Evolutionary conservation across 2,113 vertebrate species (phyloP), one percentile per base, ranked within the genome.

Genomic region (Lepus timidus): DNA sequence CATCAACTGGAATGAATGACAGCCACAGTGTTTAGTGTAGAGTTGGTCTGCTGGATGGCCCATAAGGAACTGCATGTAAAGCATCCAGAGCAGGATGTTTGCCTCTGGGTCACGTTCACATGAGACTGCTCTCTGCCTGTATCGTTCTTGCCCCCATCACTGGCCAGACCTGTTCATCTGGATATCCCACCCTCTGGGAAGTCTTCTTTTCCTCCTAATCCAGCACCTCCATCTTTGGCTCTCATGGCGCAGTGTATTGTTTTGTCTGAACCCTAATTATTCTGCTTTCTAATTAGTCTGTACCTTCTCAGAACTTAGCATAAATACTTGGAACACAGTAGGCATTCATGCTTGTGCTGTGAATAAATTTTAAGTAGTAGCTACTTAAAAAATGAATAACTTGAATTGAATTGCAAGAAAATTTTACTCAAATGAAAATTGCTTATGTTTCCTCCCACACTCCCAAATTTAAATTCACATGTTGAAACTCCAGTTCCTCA

Each of bases 1-100:
- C 94, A 95, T 96, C 92, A 96, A 89, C 23, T 55, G 74, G 64
- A 83, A 93, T 85, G 75, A 96, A 51, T 84, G 80, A 88, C n/a
- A 94, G 31, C 39, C 39, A 29, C n/a, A 79, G 73, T n/a, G n/a
- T n/a, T n/a, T n/a, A n/a, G n/a, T 11, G 27, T 33, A 19, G 44
- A 39, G 25, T 94, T 29, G 3, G 78, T 55, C 11, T 79, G 68
- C 64, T 79, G 31, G 39, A 31, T 62, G 27, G n/a, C n/a, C 85
- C n/a, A 93, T 61, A 0, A 62, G 79, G 74, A 68, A 55, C 51
- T 51, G 8, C 70, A 17, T 44, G 0, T 61, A 13, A 71, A 75
- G 39, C 67, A 4, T 4, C 62, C 4, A 16, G 25, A 58, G 12
- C 19, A 20, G 5, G 51, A 9, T 25, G 65, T 64, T 52, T 49